Conservation (phyloP, 2,797 vertebrate species). For the Acanthis flammea region DNA sequence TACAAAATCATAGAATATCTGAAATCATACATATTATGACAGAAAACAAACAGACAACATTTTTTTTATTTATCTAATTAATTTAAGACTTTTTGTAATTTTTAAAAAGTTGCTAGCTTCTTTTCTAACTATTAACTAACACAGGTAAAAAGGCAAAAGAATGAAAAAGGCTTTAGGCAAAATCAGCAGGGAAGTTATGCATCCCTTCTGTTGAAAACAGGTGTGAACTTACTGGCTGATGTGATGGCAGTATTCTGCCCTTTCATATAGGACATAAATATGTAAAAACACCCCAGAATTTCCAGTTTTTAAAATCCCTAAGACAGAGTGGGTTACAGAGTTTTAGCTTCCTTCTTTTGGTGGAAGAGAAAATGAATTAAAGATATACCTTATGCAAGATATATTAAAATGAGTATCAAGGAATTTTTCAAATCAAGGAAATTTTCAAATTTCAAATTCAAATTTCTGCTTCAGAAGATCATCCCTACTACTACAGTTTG, state of each 20-base stretch:
- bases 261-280: neutral
- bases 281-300: neutral
- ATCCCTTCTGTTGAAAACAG: slow-evolving; percentile 41
- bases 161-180: slow-evolving; percentile 39
- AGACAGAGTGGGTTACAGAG: neutral
- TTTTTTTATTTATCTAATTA: neutral
- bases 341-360: neutral
- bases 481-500: neutral
- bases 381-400: neutral
- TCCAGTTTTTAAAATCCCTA: slow-evolving; percentile 9
- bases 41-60: neutral
- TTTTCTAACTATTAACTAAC: slow-evolving; percentile 45
- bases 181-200: neutral
- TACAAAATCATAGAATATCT: slow-evolving; percentile 27
- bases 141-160: slow-evolving; percentile 35
- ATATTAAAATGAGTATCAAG: neutral
- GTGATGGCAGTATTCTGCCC: neutral
- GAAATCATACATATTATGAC: slow-evolving; percentile 41
- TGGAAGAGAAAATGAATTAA: neutral
- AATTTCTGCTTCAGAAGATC: neutral
- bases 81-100: neutral
- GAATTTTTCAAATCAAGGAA: neutral
- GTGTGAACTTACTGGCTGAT: slow-evolving; percentile 30
- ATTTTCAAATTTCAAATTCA: neutral
- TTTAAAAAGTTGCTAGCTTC: neutral